phyloP scores from a whole-genome alignment of 2,888 invertebrate genomes.

The Acanthosepion esculentum region DNA sequence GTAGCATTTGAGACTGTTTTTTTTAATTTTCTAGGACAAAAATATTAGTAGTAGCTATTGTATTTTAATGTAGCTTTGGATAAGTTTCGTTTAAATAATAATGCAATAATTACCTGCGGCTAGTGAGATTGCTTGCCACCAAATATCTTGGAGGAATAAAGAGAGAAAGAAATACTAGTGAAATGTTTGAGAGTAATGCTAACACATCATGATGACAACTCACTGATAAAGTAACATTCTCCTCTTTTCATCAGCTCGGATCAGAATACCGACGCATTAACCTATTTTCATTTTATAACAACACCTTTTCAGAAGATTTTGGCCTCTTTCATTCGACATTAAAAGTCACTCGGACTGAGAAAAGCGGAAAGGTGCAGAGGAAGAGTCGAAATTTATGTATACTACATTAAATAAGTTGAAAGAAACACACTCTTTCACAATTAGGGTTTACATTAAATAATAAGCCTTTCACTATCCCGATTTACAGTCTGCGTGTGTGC shows the following conservation, averaged over 20 bases:
- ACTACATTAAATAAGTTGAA: constrained; percentile 11
- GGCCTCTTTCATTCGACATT: background rate
- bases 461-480: background rate
- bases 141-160: background rate
- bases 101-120: background rate
- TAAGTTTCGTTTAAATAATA: no score
- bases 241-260: background rate
- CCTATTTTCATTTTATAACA: background rate
- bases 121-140: background rate
- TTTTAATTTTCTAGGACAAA: no score
- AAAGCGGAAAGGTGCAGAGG: background rate
- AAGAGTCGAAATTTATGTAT: background rate
- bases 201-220: background rate
- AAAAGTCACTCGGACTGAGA: background rate
- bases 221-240: background rate
- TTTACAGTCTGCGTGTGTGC: background rate
- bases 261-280: background rate
- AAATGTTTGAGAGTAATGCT: background rate
- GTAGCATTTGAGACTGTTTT: no score
- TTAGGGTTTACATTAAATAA: background rate
- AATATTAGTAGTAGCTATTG: no score
- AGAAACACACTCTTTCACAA: background rate
- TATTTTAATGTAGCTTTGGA: no score
- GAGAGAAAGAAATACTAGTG: background rate
- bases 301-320: no score